phyloP scores from a whole-genome alignment of 53 echinoderm and acorn worm genomes.

The Stichopus horrens region DNA sequence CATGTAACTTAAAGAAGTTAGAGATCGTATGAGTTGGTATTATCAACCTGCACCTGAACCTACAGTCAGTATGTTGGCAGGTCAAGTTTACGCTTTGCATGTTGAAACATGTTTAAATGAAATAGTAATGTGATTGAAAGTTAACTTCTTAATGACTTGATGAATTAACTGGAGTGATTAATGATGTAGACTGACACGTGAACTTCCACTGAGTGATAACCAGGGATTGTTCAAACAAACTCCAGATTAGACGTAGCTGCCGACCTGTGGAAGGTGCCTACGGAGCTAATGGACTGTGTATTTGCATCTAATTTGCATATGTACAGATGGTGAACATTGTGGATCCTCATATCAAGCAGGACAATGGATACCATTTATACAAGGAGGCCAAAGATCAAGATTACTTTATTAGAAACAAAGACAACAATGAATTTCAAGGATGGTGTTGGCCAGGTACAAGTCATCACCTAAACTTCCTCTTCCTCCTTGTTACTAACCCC shows the following conservation, averaged over 20 bases:
- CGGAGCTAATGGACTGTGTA: no score
- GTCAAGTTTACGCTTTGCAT: no score
- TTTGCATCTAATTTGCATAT: conserved; percentile 14
- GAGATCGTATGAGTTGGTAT: no score
- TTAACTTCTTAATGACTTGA: no score
- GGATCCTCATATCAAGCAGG: conserved; percentile 86
- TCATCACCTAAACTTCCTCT: not conserved
- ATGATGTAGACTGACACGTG: not conserved
- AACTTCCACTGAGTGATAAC: not conserved
- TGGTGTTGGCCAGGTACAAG: conserved; percentile 99
- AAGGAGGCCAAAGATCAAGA: conserved; percentile 80
- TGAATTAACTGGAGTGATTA: not conserved
- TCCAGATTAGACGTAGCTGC: not conserved
- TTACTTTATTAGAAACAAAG: conserved; percentile 80
- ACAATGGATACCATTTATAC: conserved; percentile 80
- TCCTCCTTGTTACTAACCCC: not conserved
- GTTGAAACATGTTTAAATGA: no score
- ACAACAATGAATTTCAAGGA: conserved; percentile 85
- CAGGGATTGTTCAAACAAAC: no score
- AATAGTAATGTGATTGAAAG: no score
- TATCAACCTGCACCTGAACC: no score
- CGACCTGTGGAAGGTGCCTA: not conserved
- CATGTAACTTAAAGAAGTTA: no score
- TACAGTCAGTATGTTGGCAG: no score
- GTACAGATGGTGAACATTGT: conserved; percentile 96